A percentile compares a stretch with the other conserved stretches of the same genome.
Conservation (phyloP, 2,888 invertebrate species). For the Colletes collaris region DNA sequence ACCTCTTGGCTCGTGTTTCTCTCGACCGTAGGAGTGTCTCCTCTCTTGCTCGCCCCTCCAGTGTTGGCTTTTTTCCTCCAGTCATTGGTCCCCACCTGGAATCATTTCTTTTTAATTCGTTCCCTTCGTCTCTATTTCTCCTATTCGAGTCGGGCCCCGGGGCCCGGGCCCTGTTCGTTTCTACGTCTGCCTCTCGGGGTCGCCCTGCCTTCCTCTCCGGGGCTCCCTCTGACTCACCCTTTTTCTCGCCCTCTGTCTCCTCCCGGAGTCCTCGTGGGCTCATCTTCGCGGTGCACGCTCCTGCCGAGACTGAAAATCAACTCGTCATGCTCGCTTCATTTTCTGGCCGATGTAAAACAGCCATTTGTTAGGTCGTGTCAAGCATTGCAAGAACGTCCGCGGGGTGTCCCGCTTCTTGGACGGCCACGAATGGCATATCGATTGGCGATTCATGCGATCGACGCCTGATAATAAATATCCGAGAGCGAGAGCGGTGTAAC, state of each 20-base stretch:
- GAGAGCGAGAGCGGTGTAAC: slow-evolving; percentile 66
- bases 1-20: slow-evolving; percentile 80
- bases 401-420: slow-evolving; percentile 76
- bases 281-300: slow-evolving; percentile 63
- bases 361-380: slow-evolving; percentile 83
- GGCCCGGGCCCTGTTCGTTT: slow-evolving; percentile 30
- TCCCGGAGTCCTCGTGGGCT: slow-evolving; percentile 41
- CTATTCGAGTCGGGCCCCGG: slow-evolving; percentile 18
- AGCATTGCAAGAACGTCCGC: slow-evolving; percentile 77
- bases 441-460: slow-evolving; percentile 82
- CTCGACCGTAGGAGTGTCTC: slow-evolving; percentile 75
- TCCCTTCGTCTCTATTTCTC: slow-evolving; percentile 56
- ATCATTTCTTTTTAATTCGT: slow-evolving; percentile 50
- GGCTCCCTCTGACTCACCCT: background rate
- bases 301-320: slow-evolving; percentile 80
- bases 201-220: background rate
- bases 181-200: slow-evolving; percentile 42
- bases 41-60: slow-evolving; percentile 61
- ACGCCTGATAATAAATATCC: slow-evolving; percentile 78
- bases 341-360: slow-evolving; percentile 82
- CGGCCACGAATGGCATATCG: slow-evolving; percentile 78
- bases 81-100: slow-evolving; percentile 61
- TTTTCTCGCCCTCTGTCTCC: background rate
- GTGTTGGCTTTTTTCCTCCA: slow-evolving; percentile 55
- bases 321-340: slow-evolving; percentile 83